Evolutionary conservation across 2,888 invertebrate genomes (phyloP).

Genomic region (Reticulitermes lucifugus): DNA sequence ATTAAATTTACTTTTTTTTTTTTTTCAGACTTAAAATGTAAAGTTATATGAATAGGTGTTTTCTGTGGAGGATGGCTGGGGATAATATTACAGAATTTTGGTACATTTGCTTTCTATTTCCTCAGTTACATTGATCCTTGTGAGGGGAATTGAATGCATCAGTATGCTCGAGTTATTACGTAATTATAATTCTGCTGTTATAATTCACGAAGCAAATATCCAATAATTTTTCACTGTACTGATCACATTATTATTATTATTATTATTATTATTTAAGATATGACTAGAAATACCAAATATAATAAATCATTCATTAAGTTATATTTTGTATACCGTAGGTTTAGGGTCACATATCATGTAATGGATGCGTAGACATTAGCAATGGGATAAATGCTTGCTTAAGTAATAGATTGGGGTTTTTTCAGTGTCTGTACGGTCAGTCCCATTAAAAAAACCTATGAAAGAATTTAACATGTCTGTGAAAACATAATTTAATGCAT

Average conservation of each 20-base stretch:
- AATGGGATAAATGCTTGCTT: conserved; percentile 39
- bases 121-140: conserved; percentile 5
- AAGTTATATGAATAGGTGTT: neutral
- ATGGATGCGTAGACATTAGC: conserved; percentile 37
- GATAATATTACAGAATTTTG: neutral
- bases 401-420: conserved; percentile 20
- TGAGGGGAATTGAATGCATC: neutral
- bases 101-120: neutral
- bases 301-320: conserved; percentile 46
- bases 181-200: conserved; percentile 35
- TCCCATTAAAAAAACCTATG: conserved; percentile 32
- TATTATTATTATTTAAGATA: conserved; percentile 43
- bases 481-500: neutral
- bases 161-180: conserved; percentile 19
- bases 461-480: neutral
- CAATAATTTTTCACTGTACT: conserved; percentile 31
- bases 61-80: neutral
- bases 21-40: too few species aligned
- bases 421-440: conserved; percentile 1
- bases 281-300: conserved; percentile 52
- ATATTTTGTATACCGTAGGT: conserved; percentile 51
- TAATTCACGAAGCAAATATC: conserved; percentile 5
- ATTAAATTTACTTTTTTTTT: too few species aligned
- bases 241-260: conserved; percentile 42
- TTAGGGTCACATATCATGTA: conserved; percentile 49